Evolutionary conservation across 2,113 vertebrate species (phyloP).

Genomic region (Scortum barcoo): DNA sequence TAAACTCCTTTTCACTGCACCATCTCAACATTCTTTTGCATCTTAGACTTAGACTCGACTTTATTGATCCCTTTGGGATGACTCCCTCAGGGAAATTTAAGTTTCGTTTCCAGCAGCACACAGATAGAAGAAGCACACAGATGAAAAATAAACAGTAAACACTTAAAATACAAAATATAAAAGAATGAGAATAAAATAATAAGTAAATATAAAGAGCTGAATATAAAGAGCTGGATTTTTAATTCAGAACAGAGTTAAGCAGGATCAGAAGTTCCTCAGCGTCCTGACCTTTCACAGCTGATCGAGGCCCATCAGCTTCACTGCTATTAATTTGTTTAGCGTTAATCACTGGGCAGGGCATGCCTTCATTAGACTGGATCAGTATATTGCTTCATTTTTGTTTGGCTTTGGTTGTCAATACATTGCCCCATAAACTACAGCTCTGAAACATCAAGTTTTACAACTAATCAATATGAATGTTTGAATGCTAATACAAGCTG

Average conservation of each 20-base stretch:
- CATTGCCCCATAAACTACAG: slow-evolving; percentile 14
- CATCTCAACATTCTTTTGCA: no score
- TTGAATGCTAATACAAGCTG: slow-evolving; percentile 29
- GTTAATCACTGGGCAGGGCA: slow-evolving; percentile 63
- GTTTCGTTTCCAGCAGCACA: no score
- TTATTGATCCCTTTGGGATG: no score
- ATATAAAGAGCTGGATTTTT: no score
- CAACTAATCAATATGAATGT: slow-evolving; percentile 40
- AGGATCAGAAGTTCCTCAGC: slow-evolving; percentile 32
- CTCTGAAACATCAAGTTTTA: slow-evolving; percentile 29
- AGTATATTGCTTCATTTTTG: slow-evolving; percentile 63
- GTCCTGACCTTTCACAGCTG: slow-evolving; percentile 59
- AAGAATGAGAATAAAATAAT: no score
- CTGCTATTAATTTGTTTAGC: slow-evolving; percentile 56
- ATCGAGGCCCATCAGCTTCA: slow-evolving; percentile 45
- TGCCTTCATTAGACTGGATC: slow-evolving; percentile 55
- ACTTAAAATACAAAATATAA: no score
- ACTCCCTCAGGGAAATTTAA: no score
- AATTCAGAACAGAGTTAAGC: slow-evolving; percentile 1
- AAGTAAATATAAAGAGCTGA: no score
- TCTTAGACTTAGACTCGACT: no score
- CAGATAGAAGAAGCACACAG: no score
- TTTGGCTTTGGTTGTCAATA: slow-evolving; percentile 62
- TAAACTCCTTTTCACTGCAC: no score
- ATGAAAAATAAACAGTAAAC: no score